Conservation (phyloP, 2,888 invertebrate genomes). For the Yponomeuta cagnagella region DNA sequence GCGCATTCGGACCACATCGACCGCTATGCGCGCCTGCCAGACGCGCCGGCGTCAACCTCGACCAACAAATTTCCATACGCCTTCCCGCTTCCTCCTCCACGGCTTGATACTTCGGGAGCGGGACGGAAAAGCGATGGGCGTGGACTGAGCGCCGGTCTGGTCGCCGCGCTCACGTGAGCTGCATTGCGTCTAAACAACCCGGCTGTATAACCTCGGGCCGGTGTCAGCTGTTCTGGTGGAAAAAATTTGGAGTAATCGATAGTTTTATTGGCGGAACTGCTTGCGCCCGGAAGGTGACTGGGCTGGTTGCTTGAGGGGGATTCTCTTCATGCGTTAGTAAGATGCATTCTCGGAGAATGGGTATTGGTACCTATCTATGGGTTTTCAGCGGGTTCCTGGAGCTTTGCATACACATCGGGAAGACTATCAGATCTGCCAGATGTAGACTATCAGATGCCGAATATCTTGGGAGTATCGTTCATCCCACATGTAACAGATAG, state of each 20-base stretch:
- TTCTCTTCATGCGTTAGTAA: no score
- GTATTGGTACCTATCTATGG: no score
- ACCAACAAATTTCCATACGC: conserved; percentile 36
- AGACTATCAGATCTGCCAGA: no score
- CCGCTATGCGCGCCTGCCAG: conserved; percentile 55
- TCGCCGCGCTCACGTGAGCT: conserved; percentile 70
- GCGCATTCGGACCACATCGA: conserved; percentile 45
- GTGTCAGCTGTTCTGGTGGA: conserved; percentile 56
- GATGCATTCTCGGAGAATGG: no score
- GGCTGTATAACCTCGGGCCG: conserved; percentile 58
- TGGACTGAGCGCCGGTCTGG: conserved; percentile 45
- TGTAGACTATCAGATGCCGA: no score
- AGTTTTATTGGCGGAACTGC: conserved; percentile 24
- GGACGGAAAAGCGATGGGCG: conserved; percentile 33
- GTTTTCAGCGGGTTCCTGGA: no score
- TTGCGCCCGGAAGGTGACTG: neutral
- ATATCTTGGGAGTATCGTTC: no score
- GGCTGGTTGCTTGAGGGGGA: neutral
- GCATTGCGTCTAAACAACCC: conserved; percentile 75
- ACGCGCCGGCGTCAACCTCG: conserved; percentile 53
- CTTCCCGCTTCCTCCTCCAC: conserved; percentile 26
- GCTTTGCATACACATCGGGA: no score
- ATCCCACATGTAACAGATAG: no score
- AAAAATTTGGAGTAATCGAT: conserved; percentile 57
- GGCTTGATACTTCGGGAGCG: neutral